phyloP scores from a whole-genome alignment of 2,113 vertebrate species.

The Phyllopteryx taeniolatus region DNA sequence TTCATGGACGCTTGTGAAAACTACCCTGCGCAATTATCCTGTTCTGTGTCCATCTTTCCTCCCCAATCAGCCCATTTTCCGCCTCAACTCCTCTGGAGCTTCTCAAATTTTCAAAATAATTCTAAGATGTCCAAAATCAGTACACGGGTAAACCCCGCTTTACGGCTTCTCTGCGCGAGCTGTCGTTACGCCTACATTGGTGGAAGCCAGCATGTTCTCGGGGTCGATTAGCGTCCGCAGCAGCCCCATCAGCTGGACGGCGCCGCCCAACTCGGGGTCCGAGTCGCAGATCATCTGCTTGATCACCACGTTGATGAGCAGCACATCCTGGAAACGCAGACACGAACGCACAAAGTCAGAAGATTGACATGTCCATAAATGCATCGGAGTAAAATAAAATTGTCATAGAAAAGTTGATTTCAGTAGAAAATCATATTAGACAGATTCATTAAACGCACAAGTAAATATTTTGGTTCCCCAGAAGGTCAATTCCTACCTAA shows the following conservation, averaged over 20 bases:
- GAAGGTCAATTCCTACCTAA: too few species aligned
- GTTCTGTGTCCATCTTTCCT: too few species aligned
- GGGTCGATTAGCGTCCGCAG: conserved; percentile 95
- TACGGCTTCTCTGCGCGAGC: not conserved
- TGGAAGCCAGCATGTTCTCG: conserved; percentile 96
- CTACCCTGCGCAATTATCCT: too few species aligned
- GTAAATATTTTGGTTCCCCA: too few species aligned
- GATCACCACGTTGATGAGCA: conserved; percentile 98
- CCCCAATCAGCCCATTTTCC: too few species aligned
- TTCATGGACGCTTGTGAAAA: too few species aligned
- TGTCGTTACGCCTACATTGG: conserved; percentile 81
- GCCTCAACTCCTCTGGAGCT: too few species aligned
- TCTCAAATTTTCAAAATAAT: too few species aligned
- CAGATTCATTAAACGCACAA: too few species aligned
- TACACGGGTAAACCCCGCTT: not conserved
- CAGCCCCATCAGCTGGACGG: conserved; percentile 97
- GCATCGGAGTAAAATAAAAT: not conserved
- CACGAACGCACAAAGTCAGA: not conserved
- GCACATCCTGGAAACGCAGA: conserved; percentile 81
- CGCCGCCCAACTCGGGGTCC: conserved; percentile 94
- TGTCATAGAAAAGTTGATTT: not conserved
- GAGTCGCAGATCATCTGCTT: conserved; percentile 99
- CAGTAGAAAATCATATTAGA: not conserved
- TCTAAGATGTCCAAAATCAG: too few species aligned
- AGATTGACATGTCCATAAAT: not conserved